Conservation (phyloP, 53 echinoderm and acorn worm species). For the Henricia sp. region DNA sequence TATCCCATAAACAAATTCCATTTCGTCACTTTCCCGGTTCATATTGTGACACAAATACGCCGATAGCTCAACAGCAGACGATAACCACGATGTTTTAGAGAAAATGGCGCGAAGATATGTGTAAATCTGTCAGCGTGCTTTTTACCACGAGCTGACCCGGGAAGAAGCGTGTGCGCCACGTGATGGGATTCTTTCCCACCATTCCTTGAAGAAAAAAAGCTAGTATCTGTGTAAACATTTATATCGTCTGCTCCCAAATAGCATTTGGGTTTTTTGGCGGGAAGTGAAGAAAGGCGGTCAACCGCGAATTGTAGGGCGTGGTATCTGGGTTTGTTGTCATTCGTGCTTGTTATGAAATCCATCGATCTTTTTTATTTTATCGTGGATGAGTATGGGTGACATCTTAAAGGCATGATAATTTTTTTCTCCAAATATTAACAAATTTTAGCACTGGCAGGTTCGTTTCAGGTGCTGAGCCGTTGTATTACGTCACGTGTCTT, state of each 20-base stretch:
- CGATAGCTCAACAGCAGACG: slow-evolving; percentile 24
- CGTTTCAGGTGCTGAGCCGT: no score
- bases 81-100: neutral
- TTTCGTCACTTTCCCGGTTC: no score
- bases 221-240: slow-evolving; percentile 4
- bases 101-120: slow-evolving; percentile 28
- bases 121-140: slow-evolving; percentile 51
- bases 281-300: slow-evolving; percentile 1
- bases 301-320: no score
- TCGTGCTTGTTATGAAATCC: no score
- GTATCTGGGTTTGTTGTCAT: no score
- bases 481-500: no score
- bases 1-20: no score
- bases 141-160: slow-evolving; percentile 33
- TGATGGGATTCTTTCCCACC: slow-evolving; percentile 7
- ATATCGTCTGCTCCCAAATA: neutral
- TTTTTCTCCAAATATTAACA: no score
- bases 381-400: no score
- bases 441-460: no score
- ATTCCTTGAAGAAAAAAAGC: neutral
- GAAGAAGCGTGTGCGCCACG: slow-evolving; percentile 51
- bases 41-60: neutral
- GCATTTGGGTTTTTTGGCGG: neutral
- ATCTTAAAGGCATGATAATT: no score
- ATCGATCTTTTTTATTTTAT: no score